phyloP scores from a whole-genome alignment of 2,888 invertebrate species.

The Drosophila antonietae region DNA sequence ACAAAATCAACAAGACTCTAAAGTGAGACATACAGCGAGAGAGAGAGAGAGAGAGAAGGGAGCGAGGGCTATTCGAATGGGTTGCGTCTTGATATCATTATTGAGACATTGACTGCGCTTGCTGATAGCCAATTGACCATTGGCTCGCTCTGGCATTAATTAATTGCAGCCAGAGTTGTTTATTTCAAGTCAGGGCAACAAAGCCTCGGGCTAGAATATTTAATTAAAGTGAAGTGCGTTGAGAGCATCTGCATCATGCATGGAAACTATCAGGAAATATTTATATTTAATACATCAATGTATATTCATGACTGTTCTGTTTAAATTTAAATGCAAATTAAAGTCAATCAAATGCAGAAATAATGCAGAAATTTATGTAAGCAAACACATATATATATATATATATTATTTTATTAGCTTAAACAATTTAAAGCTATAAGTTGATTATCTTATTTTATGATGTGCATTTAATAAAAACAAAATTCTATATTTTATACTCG shows the following conservation, averaged over 20 bases:
- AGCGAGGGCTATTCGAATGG: conserved; percentile 2
- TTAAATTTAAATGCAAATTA: background rate
- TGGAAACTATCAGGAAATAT: background rate
- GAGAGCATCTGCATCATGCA: background rate
- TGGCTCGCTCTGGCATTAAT: conserved; percentile 5
- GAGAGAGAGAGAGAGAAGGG: background rate
- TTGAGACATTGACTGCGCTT: conserved; percentile 49
- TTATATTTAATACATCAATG: background rate
- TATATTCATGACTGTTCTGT: background rate
- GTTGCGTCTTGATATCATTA: conserved; percentile 45
- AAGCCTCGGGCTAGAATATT: background rate
- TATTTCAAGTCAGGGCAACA: conserved; percentile 2
- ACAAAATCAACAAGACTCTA: conserved; percentile 6
- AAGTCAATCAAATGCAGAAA: background rate
- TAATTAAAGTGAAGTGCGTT: background rate
- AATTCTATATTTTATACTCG: background rate
- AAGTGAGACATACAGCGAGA: background rate
- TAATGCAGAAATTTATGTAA: too few species aligned
- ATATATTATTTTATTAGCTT: background rate
- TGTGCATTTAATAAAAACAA: background rate
- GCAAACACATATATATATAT: background rate
- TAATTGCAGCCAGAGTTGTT: conserved; percentile 38
- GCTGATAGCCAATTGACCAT: conserved; percentile 7
- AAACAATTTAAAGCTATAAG: too few species aligned
- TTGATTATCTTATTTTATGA: background rate